These are phyloP conservation scores for Vulpes ferrilata DNA, from an alignment of 2,113 vertebrate species.

Conservation along the genomic window DNA sequence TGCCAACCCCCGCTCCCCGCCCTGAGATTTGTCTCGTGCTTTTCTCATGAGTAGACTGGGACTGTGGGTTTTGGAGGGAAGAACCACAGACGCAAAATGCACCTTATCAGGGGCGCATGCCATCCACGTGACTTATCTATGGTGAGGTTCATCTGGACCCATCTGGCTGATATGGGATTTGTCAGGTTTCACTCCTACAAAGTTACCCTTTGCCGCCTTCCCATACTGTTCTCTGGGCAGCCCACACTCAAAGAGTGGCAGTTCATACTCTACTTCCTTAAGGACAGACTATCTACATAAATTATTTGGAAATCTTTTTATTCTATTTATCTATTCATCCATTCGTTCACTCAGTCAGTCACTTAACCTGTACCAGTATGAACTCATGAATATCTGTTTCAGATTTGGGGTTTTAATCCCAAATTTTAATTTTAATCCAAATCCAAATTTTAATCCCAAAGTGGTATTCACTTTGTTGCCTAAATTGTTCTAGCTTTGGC, in stretches of 20 bases:
- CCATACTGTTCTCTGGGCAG: neutral
- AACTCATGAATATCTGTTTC: neutral
- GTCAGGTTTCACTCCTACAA: neutral
- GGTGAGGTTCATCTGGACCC: neutral
- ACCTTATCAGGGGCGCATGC: rapidly evolving
- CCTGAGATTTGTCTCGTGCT: neutral
- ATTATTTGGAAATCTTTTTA: slow-evolving; percentile 25
- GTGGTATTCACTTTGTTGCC: neutral
- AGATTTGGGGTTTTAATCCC: neutral
- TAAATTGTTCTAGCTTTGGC: neutral
- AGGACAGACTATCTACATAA: neutral
- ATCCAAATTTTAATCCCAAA: too few species aligned
- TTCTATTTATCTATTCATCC: neutral
- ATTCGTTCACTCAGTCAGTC: neutral
- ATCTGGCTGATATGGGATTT: neutral
- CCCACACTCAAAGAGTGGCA: neutral
- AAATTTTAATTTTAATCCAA: too few species aligned
- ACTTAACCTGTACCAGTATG: neutral
- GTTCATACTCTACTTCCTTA: neutral
- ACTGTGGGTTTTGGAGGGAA: neutral
- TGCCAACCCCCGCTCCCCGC: neutral
- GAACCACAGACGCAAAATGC: neutral
- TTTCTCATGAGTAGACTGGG: neutral
- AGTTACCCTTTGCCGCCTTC: neutral
- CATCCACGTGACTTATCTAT: rapidly evolving